Evolutionary conservation across 2,797 vertebrate species (phyloP).

Genomic region (Sternarchorhynchus goeldii): DNA sequence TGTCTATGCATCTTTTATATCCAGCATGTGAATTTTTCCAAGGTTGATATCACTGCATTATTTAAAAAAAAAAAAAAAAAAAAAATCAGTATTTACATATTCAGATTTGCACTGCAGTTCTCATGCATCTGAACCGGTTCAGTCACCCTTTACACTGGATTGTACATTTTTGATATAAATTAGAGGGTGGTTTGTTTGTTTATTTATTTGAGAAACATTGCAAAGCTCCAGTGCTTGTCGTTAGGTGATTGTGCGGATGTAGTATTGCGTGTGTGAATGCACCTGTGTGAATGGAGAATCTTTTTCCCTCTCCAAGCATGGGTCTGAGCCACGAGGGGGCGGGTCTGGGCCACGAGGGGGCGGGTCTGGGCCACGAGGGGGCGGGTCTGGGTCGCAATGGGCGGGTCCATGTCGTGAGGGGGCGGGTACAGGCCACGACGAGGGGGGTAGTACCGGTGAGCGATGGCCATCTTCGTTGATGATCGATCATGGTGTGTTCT

Average conservation of each 20-base stretch:
- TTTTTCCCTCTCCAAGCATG: neutral
- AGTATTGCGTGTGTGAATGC: slow-evolving; percentile 5
- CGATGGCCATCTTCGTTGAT: too few species aligned
- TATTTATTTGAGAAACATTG: too few species aligned
- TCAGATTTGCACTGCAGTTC: neutral
- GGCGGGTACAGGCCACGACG: too few species aligned
- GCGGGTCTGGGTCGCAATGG: too few species aligned
- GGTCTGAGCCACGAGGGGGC: too few species aligned
- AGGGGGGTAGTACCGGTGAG: too few species aligned
- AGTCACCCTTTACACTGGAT: too few species aligned
- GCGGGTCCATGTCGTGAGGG: too few species aligned
- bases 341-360: too few species aligned
- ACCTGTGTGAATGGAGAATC: slow-evolving; percentile 32
- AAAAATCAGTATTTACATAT: neutral
- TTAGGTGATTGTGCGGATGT: slow-evolving; percentile 20
- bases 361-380: too few species aligned
- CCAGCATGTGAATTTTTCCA: neutral
- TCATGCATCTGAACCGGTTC: slow-evolving; percentile 10
- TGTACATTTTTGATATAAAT: too few species aligned
- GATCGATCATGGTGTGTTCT: too few species aligned
- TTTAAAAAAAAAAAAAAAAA: slow-evolving; percentile 23
- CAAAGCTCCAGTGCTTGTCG: slow-evolving; percentile 12
- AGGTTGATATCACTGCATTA: neutral
- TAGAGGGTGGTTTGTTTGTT: neutral
- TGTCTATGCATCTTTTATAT: slow-evolving; percentile 24